These are phyloP conservation scores for Conus betulinus DNA, from an alignment of 1,140 invertebrate genomes.

Conservation along the genomic window DNA sequence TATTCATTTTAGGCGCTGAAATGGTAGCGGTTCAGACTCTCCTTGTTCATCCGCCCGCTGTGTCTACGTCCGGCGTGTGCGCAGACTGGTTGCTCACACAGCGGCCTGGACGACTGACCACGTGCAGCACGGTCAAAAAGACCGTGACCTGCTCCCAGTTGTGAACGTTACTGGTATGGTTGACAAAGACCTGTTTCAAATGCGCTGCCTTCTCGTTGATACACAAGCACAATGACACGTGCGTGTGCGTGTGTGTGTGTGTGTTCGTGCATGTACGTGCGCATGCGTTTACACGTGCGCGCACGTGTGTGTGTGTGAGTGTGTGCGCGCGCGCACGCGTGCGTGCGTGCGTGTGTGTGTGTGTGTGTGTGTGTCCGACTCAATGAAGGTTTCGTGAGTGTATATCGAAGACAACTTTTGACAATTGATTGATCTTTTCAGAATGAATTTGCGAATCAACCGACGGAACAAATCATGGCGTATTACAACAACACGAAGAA, in stretches of 20 bases:
- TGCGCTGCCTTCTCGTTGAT: too few relatives aligned
- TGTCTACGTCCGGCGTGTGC: too few relatives aligned
- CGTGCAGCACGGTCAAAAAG: too few relatives aligned
- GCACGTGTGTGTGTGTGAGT: background rate
- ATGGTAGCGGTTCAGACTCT: too few relatives aligned
- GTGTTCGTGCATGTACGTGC: background rate
- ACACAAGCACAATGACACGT: background rate
- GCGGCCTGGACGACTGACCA: too few relatives aligned
- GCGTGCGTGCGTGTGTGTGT: background rate
- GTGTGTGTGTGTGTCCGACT: background rate
- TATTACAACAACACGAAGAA: too few relatives aligned
- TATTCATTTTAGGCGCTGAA: too few relatives aligned
- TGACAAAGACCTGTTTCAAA: too few relatives aligned
- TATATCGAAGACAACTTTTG: background rate
- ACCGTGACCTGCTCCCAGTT: too few relatives aligned
- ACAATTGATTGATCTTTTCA: background rate
- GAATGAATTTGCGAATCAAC: background rate
- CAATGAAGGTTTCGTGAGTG: background rate
- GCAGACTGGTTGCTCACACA: too few relatives aligned
- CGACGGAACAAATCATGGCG: background rate
- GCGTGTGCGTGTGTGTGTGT: constrained; percentile 12
- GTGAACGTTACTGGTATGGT: too few relatives aligned
- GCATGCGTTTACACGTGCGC: background rate
- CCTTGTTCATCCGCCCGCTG: too few relatives aligned
- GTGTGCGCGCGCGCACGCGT: background rate